These are phyloP conservation scores for Leucania comma DNA, from an alignment of 2,888 invertebrate species.

Conservation along the genomic window DNA sequence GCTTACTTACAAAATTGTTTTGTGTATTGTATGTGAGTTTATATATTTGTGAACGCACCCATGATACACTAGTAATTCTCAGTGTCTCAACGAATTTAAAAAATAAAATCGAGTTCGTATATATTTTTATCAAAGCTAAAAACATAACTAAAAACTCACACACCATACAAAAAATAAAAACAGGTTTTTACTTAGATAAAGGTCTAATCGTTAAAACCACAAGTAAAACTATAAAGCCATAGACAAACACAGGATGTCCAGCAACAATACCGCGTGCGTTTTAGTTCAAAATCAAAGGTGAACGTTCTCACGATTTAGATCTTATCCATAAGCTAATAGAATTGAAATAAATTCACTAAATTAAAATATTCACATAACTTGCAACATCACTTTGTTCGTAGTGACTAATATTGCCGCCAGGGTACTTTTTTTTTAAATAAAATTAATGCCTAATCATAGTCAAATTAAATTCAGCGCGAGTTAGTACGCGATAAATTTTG, in stretches of 20 bases:
- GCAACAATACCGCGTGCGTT: slow-evolving; percentile 40
- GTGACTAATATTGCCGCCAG: slow-evolving; percentile 30
- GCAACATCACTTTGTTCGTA: slow-evolving; percentile 35
- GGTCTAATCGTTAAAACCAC: slow-evolving; percentile 26
- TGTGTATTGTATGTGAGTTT: too few relatives aligned
- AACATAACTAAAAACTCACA: slow-evolving; percentile 1
- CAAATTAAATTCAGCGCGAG: not conserved
- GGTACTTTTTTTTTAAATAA: too few relatives aligned
- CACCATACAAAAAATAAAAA: slow-evolving; percentile 13
- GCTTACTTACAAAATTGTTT: too few relatives aligned
- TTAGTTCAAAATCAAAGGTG: slow-evolving; percentile 49
- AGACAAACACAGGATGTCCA: slow-evolving; percentile 27
- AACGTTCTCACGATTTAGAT: slow-evolving; percentile 40
- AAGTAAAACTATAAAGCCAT: slow-evolving; percentile 21
- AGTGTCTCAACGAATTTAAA: too few relatives aligned
- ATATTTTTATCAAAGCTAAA: slow-evolving; percentile 16
- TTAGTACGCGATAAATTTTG: slow-evolving; percentile 7
- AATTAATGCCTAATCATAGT: not conserved
- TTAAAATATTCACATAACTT: slow-evolving; percentile 45
- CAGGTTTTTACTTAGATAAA: slow-evolving; percentile 1
- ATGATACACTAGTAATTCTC: too few relatives aligned
- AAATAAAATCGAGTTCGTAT: too few relatives aligned
- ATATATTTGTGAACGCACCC: too few relatives aligned
- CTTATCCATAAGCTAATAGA: slow-evolving; percentile 41
- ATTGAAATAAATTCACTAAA: slow-evolving; percentile 46